A percentile compares a stretch with the other conserved stretches of the same genome.
Conservation (phyloP, 2,888 invertebrate genomes). For the Amiota communis region DNA sequence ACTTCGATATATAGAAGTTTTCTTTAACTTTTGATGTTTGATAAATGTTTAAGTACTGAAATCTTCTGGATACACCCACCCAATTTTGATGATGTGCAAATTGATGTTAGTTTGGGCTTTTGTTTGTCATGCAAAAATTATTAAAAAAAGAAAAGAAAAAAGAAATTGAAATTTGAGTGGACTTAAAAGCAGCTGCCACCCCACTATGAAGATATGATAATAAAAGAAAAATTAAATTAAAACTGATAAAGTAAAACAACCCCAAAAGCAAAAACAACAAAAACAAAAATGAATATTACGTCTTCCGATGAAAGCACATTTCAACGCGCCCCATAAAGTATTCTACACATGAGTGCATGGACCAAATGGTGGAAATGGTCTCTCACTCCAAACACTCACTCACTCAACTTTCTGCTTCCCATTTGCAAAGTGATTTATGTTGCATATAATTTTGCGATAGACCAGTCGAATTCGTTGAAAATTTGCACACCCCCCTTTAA, state of each 20-base stretch:
- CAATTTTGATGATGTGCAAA: neutral
- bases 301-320: neutral
- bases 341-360: neutral
- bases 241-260: conserved; percentile 8
- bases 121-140: conserved; percentile 53
- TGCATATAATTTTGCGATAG: conserved; percentile 52
- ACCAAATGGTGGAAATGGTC: neutral
- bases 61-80: neutral
- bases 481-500: conserved; percentile 45
- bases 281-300: neutral
- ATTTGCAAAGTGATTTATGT: conserved; percentile 55
- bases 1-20: conserved; percentile 46
- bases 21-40: conserved; percentile 41
- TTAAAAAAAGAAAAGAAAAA: conserved; percentile 38
- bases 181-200: conserved; percentile 55
- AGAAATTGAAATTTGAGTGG: conserved; percentile 62
- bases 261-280: neutral
- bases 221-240: conserved; percentile 55
- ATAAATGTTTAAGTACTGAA: conserved; percentile 46
- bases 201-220: conserved; percentile 47
- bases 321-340: neutral
- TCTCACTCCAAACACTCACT: no score
- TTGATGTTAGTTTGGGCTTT: conserved; percentile 24
- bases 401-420: neutral
- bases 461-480: conserved; percentile 54